Evolutionary conservation across 2,888 invertebrate species (phyloP).

Genomic region (Endomychus coccineus): DNA sequence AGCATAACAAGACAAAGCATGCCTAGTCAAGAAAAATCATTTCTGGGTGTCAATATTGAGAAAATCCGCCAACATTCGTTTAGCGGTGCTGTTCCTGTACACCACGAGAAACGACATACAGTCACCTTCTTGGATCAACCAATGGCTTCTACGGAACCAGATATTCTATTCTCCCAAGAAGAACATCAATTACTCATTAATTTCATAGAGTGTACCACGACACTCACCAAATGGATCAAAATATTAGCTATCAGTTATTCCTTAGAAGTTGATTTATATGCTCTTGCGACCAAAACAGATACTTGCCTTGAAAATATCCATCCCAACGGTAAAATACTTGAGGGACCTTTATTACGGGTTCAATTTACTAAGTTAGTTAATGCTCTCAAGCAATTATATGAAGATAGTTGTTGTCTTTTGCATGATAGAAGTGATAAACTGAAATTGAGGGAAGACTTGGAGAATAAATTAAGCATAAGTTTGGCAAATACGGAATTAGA

Average conservation of each 20-base stretch:
- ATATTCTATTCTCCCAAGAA: constrained; percentile 50
- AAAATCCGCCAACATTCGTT: constrained; percentile 43
- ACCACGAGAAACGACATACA: constrained; percentile 28
- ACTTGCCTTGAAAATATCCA: constrained; percentile 65
- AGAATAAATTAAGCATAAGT: constrained; percentile 59
- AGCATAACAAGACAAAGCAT: constrained; percentile 42
- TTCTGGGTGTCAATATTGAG: constrained; percentile 40
- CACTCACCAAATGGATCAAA: constrained; percentile 79
- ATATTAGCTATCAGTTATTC: constrained; percentile 53
- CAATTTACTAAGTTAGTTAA: constrained; percentile 71
- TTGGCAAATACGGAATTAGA: constrained; percentile 66
- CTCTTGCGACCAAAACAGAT: constrained; percentile 65
- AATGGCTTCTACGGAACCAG: constrained; percentile 36
- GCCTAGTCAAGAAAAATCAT: constrained; percentile 40
- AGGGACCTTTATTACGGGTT: constrained; percentile 62
- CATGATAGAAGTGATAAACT: constrained; percentile 61
- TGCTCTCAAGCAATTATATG: constrained; percentile 58
- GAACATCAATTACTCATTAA: constrained; percentile 66
- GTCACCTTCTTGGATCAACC: constrained; percentile 39
- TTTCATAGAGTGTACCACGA: constrained; percentile 76
- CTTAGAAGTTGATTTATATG: constrained; percentile 66
- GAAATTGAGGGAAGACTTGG: constrained; percentile 58
- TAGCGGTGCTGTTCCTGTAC: constrained; percentile 38
- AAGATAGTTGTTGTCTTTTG: constrained; percentile 63
- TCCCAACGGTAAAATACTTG: constrained; percentile 73